A percentile compares a stretch with the other conserved stretches of the same genome.
Evolutionary conservation across 2,797 vertebrate species (phyloP).

Genomic region (Crocidura indochinensis): DNA sequence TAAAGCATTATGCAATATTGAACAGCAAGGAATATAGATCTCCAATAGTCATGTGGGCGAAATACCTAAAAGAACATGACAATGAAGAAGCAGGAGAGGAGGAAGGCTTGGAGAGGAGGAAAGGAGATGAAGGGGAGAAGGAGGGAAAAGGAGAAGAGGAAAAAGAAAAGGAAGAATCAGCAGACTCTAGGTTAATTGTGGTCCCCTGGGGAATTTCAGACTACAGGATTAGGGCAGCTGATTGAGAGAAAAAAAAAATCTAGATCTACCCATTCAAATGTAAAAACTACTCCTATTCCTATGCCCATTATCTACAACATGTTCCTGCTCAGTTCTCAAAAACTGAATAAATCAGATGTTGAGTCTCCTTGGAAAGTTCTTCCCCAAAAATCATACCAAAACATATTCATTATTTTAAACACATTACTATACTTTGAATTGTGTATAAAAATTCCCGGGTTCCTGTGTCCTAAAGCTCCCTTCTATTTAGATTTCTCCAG

Average conservation of each 20-base stretch:
- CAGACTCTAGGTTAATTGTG: neutral
- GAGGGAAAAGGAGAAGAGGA: too few relatives aligned
- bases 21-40: slow-evolving; percentile 64
- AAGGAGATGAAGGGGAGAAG: neutral
- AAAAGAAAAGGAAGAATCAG: neutral
- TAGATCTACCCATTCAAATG: slow-evolving; percentile 42
- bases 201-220: neutral
- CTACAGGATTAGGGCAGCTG: neutral
- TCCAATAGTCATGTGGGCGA: neutral
- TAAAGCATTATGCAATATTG: slow-evolving; percentile 52
- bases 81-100: slow-evolving; percentile 19
- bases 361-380: slow-evolving; percentile 35
- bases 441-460: slow-evolving; percentile 34
- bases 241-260: slow-evolving; percentile 59
- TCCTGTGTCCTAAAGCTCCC: slow-evolving; percentile 36
- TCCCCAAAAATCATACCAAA: slow-evolving; percentile 53
- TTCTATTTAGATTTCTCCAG: slow-evolving; percentile 30
- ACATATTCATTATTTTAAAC: slow-evolving; percentile 46
- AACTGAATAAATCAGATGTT: slow-evolving; percentile 31
- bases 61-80: slow-evolving; percentile 34
- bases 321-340: slow-evolving; percentile 53
- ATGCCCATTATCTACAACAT: neutral
- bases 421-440: slow-evolving; percentile 58
- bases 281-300: neutral
- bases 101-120: too few relatives aligned